These are phyloP conservation scores for Hydraecia micacea DNA, from an alignment of 2,888 invertebrate species.

Conservation along the genomic window DNA sequence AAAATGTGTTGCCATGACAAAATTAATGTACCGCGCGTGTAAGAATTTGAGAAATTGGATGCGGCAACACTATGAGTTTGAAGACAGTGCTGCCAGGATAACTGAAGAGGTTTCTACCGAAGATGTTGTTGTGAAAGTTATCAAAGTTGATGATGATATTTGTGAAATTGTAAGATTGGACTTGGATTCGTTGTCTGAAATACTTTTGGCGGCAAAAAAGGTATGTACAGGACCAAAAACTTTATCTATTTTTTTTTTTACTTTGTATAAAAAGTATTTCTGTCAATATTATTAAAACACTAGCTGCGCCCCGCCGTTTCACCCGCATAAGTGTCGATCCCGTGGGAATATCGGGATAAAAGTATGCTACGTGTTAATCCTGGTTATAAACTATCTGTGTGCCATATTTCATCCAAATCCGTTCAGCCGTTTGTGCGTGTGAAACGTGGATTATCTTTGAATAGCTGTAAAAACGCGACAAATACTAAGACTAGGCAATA, in stretches of 20 bases:
- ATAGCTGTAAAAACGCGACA: background rate
- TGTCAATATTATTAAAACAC: background rate
- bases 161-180: slow-evolving; percentile 80
- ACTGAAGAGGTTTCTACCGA: slow-evolving; percentile 69
- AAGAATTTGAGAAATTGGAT: slow-evolving; percentile 82
- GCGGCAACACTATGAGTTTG: slow-evolving; percentile 79
- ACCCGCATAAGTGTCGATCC: no score
- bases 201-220: slow-evolving; percentile 85
- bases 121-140: slow-evolving; percentile 62
- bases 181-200: slow-evolving; percentile 83
- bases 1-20: slow-evolving; percentile 83
- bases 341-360: no score
- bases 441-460: no score
- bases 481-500: background rate
- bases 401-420: no score
- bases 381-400: no score
- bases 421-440: no score
- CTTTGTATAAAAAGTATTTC: background rate
- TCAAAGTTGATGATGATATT: slow-evolving; percentile 78
- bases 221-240: slow-evolving; percentile 52
- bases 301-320: no score
- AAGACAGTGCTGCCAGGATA: slow-evolving; percentile 68
- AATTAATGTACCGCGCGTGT: slow-evolving; percentile 77
- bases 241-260: background rate
- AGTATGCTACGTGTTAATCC: no score